A percentile compares a stretch with the other conserved stretches of the same genome.
Evolutionary conservation across 2,797 vertebrate genomes (phyloP).

Genomic region (Adelosebastes latens): DNA sequence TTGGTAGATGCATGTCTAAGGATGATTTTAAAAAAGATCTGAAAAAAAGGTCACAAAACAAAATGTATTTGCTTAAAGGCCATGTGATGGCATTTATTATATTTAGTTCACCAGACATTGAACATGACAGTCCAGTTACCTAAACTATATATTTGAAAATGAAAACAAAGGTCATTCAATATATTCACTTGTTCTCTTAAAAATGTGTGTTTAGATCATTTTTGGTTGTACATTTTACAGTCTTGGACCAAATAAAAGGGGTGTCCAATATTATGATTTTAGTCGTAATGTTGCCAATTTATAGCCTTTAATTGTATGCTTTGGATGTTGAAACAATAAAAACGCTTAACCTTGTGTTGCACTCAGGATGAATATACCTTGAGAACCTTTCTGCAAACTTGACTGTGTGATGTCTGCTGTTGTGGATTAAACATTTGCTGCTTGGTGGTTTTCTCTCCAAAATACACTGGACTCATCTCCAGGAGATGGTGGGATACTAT

Average conservation of each 20-base stretch:
- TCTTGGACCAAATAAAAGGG: neutral
- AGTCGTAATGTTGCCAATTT: conserved; percentile 40
- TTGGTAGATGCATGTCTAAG: neutral
- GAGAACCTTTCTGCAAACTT: conserved; percentile 53
- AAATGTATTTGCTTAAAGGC: neutral
- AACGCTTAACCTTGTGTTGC: conserved; percentile 42
- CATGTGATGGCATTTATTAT: neutral
- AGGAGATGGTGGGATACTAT: conserved; percentile 69
- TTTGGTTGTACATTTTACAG: neutral
- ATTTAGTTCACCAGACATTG: neutral
- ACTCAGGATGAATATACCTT: conserved; percentile 35
- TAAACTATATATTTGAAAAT: conserved; percentile 9
- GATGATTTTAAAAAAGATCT: conserved; percentile 21
- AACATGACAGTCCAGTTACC: neutral
- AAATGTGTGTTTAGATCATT: conserved; percentile 1
- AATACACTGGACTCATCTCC: conserved; percentile 70
- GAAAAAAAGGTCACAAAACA: neutral
- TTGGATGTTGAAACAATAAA: conserved; percentile 48
- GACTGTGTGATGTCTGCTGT: conserved; percentile 62
- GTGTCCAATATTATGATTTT: conserved; percentile 42
- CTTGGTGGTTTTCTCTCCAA: conserved; percentile 58
- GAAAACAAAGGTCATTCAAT: neutral
- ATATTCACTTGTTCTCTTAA: neutral
- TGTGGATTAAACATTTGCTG: conserved; percentile 65
- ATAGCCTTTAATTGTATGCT: conserved; percentile 43